Percentiles rank a stretch among this genome's conserved stretches.
These are phyloP conservation scores for Hepsetus odoe DNA, from an alignment of 2,113 vertebrate species.

Conservation along the genomic window DNA sequence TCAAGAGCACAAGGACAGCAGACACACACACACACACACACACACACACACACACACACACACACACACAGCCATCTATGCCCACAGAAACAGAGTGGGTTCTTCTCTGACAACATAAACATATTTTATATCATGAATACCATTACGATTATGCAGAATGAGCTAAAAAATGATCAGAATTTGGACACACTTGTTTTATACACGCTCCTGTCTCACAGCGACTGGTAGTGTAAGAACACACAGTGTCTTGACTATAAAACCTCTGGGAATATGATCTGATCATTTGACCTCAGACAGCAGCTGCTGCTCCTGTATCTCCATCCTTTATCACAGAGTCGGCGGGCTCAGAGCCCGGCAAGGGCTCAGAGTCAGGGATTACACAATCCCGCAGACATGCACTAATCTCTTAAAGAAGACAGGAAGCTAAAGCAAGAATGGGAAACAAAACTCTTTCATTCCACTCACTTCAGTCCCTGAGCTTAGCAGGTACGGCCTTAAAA, in stretches of 20 bases:
- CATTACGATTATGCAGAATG: no score
- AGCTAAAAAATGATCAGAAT: no score
- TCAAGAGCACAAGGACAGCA: conserved; percentile 18
- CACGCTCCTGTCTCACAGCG: no score
- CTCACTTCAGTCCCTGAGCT: neutral
- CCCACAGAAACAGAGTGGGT: conserved; percentile 23
- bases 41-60: no score
- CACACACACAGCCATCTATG: no score
- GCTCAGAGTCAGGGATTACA: conserved; percentile 4
- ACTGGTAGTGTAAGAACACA: no score
- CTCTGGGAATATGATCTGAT: neutral
- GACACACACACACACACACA: no score
- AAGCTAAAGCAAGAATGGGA: neutral
- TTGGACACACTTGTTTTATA: no score
- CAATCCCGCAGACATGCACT: conserved; percentile 7
- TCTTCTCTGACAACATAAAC: neutral
- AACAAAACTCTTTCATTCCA: neutral
- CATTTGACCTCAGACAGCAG: neutral
- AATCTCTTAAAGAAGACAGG: conserved; percentile 8
- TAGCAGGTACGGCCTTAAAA: neutral
- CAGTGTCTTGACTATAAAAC: neutral
- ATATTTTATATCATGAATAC: no score
- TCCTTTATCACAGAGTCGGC: neutral
- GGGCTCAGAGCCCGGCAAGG: no score
- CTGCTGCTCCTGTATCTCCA: neutral